These are phyloP conservation scores for Pterocles burchelli DNA, from an alignment of 2,113 vertebrate species.

Conservation along the genomic window DNA sequence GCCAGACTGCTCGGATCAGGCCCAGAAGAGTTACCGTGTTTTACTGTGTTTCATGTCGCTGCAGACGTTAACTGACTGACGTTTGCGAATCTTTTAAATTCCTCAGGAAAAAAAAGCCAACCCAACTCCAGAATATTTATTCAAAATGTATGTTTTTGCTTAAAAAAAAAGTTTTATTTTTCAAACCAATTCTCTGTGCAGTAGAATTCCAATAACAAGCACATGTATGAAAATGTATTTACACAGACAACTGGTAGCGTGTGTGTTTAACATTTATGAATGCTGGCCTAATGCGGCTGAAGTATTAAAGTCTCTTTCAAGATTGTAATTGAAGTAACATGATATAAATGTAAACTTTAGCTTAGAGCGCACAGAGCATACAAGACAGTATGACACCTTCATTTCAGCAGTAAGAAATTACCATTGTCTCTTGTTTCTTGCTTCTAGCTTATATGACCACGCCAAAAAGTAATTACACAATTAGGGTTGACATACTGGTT, in stretches of 20 bases:
- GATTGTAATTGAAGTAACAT: conserved; percentile 62
- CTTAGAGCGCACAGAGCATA: conserved; percentile 54
- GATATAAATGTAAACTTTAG: conserved; percentile 71
- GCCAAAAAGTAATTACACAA: conserved; percentile 82
- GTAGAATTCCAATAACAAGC: background rate
- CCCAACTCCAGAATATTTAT: background rate
- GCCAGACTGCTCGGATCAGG: background rate
- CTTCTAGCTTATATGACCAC: conserved; percentile 75
- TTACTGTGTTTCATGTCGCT: background rate
- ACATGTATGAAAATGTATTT: background rate
- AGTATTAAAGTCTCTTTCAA: conserved; percentile 56
- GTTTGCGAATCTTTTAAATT: background rate
- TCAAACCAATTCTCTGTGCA: background rate
- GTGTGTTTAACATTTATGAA: conserved; percentile 9
- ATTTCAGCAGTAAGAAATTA: conserved; percentile 72
- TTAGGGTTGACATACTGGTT: conserved; percentile 78
- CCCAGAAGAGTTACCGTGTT: background rate
- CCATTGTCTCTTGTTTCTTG: conserved; percentile 71
- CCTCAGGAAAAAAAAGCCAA: background rate
- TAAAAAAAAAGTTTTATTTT: background rate
- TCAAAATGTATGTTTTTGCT: background rate
- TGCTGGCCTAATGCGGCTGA: background rate
- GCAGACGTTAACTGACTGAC: background rate
- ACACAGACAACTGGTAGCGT: background rate
- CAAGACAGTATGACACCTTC: conserved; percentile 71